Evolutionary conservation across 2,113 vertebrate species (phyloP), one percentile per base, ranked within the genome.

Genomic region (Promerops cafer): DNA sequence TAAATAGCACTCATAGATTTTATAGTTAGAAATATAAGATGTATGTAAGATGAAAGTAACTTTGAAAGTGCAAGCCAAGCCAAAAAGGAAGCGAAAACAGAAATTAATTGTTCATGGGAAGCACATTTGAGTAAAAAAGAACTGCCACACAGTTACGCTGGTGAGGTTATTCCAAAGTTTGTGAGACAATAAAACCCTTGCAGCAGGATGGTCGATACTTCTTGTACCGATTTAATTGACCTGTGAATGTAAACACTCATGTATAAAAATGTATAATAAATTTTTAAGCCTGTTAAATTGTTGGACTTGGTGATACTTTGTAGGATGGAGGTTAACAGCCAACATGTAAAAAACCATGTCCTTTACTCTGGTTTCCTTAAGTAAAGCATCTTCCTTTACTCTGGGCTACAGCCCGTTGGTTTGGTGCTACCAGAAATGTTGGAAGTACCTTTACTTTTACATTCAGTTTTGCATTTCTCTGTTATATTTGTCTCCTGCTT

Each of bases 81-180:
- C 71, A 92, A 18, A 61, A 87, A 57, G 20, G 61, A 17, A 84
- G 17, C 1, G 56, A 82, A 82, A 61, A 66, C 37, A 83, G 63
- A 83, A 94, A 89, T 52, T 4, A 66, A 82, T 49, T 53, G 49
- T 53, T 83, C n/a, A 77, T 23, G 17, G 61, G 52, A 85, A 81
- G 68, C 27, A 39, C 7, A 47, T 50, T 27, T 91, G 47, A 76
- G 54, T 37, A 80, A 90, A 66, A 40, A 87, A 71, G 35, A 83
- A 31, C 24, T 47, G 37, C 22, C 20, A 22, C 3, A 10, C 21
- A n/a, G n/a, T n/a, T 26, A 75, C 0, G 0, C n/a, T 57, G 23
- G 40, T 5, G 12, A 92, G 44, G 49, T 69, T 88, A 86, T 37
- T 80, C 40, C 54, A 65, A 69, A 83, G 17, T 15, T 26, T 30